Evolutionary conservation across 2,888 invertebrate genomes (phyloP).

Genomic region (Drosophila tripunctata): DNA sequence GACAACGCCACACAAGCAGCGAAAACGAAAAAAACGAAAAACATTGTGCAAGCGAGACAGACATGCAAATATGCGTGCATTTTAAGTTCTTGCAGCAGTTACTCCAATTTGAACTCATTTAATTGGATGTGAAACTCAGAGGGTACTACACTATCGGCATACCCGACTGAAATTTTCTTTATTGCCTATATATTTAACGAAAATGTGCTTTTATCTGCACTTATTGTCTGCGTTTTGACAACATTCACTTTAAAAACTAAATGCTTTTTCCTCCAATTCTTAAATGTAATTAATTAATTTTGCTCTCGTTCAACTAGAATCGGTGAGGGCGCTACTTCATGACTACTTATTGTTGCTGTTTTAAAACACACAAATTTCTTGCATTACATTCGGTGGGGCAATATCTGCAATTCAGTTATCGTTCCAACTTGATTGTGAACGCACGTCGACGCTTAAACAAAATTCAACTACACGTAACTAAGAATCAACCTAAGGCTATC

Average conservation of each 20-base stretch:
- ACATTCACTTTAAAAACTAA: conserved; percentile 64
- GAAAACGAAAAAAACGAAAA: no score
- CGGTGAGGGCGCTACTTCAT: not conserved
- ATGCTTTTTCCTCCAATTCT: conserved; percentile 72
- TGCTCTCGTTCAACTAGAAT: conserved; percentile 35
- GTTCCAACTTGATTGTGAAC: conserved; percentile 55
- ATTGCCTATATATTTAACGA: no score
- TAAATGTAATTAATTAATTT: conserved; percentile 82
- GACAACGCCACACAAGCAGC: no score
- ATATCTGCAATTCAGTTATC: conserved; percentile 55
- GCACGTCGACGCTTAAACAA: conserved; percentile 26
- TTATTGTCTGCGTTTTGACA: no score
- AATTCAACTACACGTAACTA: conserved; percentile 5
- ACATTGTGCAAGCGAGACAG: no score
- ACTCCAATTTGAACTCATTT: no score
- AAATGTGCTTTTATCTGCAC: no score
- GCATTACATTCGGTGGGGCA: conserved; percentile 48
- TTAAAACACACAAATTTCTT: conserved; percentile 56
- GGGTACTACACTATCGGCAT: no score
- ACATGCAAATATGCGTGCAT: no score
- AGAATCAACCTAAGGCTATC: not conserved
- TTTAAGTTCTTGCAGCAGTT: no score
- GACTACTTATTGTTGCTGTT: conserved; percentile 23
- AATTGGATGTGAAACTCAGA: no score
- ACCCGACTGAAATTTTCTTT: no score